Evolutionary conservation across 2,113 vertebrate species (phyloP), one percentile per base, ranked within the genome.

Genomic region (Takifugu bimaculatus): DNA sequence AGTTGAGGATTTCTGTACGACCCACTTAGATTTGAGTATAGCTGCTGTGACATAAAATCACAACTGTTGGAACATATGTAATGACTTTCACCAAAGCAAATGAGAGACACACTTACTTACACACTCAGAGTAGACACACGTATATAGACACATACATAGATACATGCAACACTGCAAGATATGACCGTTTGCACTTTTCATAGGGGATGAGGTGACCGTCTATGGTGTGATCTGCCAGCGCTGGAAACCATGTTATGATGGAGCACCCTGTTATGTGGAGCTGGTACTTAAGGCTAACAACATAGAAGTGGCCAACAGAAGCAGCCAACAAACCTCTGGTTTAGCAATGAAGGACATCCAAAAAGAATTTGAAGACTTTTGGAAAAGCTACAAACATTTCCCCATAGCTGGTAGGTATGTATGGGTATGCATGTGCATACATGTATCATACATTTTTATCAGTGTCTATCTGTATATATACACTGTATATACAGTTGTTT

Each of bases 201-300:
- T 70, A 98, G 96, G 96, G 44, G 97, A 98, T 79, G 96, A 99
- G 65, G 88, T 99, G 67, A 98, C 94, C 0, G 88, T 98, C 56
- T 98, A 94, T 49, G 96, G 96, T 14, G 91, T 98, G 13, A 93
- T 98, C 64, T 93, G 92, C 85, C 96, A 96, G 60, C 92, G 96
- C 53, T 98, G 96, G 96, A 98, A 93, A 65, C 91, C 95, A 5
- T 89, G 98, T 68, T 88, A 78, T 0, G 90, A 91, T 39, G 92
- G 90, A 35, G 43, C 79, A 5, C 91, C 91, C 58, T 98, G 97
- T 75, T 91, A 96, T 29, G 84, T 96, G 75, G 96, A 98, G 82
- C 90, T 99, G 59, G 95, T 95, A 45, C 82, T 98, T 59, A 95
- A 94, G 84, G 95, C 95, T 13, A 99, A 98, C 86, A 93, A 94